Percentiles rank a stretch among this genome's conserved stretches.
phyloP scores from a whole-genome alignment of 2,888 invertebrate genomes.

The Eurytoma adleriae region DNA sequence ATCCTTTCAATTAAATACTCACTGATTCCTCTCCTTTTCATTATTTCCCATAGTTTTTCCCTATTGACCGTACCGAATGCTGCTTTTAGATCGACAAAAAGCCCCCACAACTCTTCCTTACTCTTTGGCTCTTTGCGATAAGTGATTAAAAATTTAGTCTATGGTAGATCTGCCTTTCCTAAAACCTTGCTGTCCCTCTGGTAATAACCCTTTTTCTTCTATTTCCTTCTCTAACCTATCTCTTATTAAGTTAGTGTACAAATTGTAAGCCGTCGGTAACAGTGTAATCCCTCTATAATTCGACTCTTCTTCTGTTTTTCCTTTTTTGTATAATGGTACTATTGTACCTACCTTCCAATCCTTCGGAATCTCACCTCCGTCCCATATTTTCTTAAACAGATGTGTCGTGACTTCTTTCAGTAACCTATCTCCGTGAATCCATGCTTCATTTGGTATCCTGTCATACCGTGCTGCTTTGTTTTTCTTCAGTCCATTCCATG shows the following conservation, averaged over 20 bases:
- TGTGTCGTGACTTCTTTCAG: background rate
- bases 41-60: conserved; percentile 5
- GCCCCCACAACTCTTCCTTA: background rate
- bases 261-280: conserved; percentile 55
- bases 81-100: conserved; percentile 24
- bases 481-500: background rate
- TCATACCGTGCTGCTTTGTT: background rate
- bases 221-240: conserved; percentile 49
- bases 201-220: conserved; percentile 31
- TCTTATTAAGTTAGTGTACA: conserved; percentile 55
- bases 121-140: conserved; percentile 24
- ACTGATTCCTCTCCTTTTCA: background rate
- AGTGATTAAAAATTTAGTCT: conserved; percentile 28
- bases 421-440: background rate
- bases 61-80: conserved; percentile 28
- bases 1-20: background rate
- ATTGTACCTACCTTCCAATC: conserved; percentile 56
- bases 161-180: conserved; percentile 20
- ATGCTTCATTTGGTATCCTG: background rate
- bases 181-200: background rate
- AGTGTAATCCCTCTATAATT: conserved; percentile 60
- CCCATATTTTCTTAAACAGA: conserved; percentile 32
- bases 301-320: conserved; percentile 36
- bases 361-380: conserved; percentile 51
- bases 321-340: conserved; percentile 55